phyloP scores from a whole-genome alignment of 2,113 vertebrate genomes.

The Strigops habroptila region DNA sequence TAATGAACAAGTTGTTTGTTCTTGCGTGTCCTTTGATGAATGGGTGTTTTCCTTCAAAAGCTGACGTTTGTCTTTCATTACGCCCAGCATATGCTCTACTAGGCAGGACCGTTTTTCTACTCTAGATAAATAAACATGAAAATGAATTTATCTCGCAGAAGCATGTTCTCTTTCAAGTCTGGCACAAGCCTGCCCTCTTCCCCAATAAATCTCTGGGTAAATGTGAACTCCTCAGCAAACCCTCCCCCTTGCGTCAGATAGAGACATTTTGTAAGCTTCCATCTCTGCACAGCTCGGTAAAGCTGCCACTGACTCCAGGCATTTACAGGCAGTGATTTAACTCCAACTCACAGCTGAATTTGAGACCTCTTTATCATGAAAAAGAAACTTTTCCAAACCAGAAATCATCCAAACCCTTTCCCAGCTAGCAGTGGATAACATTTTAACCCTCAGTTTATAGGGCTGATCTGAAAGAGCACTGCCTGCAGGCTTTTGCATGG shows the following conservation, averaged over 20 bases:
- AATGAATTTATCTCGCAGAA: slow-evolving; percentile 65
- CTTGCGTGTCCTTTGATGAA: slow-evolving; percentile 46
- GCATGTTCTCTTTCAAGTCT: slow-evolving; percentile 63
- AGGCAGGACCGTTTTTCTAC: slow-evolving; percentile 55
- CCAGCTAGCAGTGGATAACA: neutral
- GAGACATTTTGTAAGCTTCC: slow-evolving; percentile 21
- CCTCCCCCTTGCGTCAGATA: neutral
- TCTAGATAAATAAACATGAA: slow-evolving; percentile 67
- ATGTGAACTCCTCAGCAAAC: neutral
- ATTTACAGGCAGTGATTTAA: neutral
- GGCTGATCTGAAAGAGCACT: neutral
- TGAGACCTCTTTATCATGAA: slow-evolving; percentile 16
- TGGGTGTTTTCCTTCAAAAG: slow-evolving; percentile 62
- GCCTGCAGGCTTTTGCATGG: neutral
- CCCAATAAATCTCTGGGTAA: slow-evolving; percentile 50
- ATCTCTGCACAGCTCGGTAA: neutral
- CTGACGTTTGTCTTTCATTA: slow-evolving; percentile 71
- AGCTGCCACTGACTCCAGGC: neutral
- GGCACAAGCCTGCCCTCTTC: slow-evolving; percentile 39
- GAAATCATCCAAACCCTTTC: neutral
- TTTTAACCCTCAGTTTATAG: neutral
- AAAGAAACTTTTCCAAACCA: neutral
- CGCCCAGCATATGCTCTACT: slow-evolving; percentile 44
- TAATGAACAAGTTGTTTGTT: slow-evolving; percentile 64
- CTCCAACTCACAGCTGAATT: neutral